phyloP scores from a whole-genome alignment of 1,140 invertebrate species.

The Brachionus asplanchnoidis region DNA sequence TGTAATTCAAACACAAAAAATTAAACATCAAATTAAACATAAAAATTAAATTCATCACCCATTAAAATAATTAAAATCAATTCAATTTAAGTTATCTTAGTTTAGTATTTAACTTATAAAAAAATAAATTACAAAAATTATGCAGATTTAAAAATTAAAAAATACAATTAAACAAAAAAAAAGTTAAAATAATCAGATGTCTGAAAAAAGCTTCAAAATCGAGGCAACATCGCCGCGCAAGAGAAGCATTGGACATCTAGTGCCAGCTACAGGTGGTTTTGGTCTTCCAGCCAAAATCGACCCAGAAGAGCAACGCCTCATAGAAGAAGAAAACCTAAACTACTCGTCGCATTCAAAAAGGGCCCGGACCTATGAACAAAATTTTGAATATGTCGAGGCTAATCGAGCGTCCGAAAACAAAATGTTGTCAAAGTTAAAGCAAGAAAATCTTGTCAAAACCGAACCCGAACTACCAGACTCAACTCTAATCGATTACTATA shows the following conservation, averaged over 20 bases:
- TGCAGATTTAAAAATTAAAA: too few relatives aligned
- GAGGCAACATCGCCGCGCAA: background rate
- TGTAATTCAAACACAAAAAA: too few relatives aligned
- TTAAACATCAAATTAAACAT: too few relatives aligned
- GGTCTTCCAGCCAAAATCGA: background rate
- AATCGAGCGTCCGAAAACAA: too few relatives aligned
- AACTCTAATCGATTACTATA: background rate
- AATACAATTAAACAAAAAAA: background rate
- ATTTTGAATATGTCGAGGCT: constrained; percentile 2
- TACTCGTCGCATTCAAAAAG: background rate
- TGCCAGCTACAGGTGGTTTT: background rate
- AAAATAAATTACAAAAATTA: too few relatives aligned
- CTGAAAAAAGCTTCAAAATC: background rate
- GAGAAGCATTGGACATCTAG: background rate
- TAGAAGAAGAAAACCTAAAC: background rate
- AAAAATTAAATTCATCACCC: too few relatives aligned
- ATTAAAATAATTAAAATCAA: too few relatives aligned
- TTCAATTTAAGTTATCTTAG: too few relatives aligned
- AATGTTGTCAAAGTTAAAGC: background rate
- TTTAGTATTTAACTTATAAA: too few relatives aligned
- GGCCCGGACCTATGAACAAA: constrained; percentile 1
- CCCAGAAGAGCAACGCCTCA: background rate
- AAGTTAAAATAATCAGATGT: background rate
- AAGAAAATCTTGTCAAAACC: background rate
- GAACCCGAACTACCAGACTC: background rate